Conservation (phyloP, 2,888 invertebrate genomes). For the Cyaniris semiargus region DNA sequence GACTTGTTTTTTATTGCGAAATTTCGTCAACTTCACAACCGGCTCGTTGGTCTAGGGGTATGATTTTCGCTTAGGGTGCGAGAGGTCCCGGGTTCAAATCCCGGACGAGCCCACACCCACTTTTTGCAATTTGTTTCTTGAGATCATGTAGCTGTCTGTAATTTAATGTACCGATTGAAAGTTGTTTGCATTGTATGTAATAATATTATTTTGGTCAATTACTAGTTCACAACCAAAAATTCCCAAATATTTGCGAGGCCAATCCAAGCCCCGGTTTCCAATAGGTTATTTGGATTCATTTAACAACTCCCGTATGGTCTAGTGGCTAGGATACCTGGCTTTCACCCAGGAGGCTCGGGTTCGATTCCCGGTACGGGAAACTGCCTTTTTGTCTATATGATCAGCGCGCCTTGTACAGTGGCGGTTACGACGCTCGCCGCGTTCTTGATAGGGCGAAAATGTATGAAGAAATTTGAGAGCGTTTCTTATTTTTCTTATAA, state of each 20-base stretch:
- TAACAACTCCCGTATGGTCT: slow-evolving; percentile 80
- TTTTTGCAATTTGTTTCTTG: neutral
- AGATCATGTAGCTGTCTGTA: no score
- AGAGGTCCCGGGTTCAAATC: slow-evolving; percentile 82
- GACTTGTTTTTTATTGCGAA: neutral
- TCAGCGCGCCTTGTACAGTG: no score
- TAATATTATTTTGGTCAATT: neutral
- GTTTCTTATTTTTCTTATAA: no score
- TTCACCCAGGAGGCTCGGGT: slow-evolving; percentile 88
- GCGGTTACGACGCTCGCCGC: no score
- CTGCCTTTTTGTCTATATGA: no score
- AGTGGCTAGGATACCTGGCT: slow-evolving; percentile 87
- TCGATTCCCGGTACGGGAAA: slow-evolving; percentile 87
- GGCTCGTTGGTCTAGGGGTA: slow-evolving; percentile 82
- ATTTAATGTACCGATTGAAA: no score
- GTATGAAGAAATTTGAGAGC: no score
- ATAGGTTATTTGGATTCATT: neutral
- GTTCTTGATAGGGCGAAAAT: no score
- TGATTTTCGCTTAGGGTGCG: slow-evolving; percentile 82
- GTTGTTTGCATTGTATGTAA: no score
- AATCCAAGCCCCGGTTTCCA: neutral
- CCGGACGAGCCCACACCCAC: slow-evolving; percentile 73
- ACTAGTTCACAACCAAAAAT: neutral
- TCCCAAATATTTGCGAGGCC: neutral
- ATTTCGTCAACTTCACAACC: neutral